A percentile compares a stretch with the other conserved stretches of the same genome.
These are phyloP conservation scores for Nesoenas mayeri DNA, from an alignment of 2,113 vertebrate species.

Conservation along the genomic window DNA sequence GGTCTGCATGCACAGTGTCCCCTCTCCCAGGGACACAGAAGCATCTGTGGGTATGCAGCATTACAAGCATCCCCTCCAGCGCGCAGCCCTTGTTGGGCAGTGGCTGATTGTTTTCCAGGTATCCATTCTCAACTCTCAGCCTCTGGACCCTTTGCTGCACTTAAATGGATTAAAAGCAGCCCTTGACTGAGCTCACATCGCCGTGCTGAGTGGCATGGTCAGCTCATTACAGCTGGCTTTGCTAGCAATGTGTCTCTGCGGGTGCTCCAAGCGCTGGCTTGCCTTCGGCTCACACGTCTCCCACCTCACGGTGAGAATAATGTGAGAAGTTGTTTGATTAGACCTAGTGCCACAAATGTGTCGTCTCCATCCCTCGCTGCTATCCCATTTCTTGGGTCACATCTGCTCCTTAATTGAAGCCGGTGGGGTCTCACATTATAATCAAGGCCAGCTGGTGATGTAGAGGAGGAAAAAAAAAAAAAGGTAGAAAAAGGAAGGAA, in stretches of 20 bases:
- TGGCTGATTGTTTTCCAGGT: not conserved
- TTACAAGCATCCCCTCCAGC: not conserved
- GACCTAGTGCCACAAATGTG: slow-evolving; percentile 29
- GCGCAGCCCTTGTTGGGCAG: not conserved
- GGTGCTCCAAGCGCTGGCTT: slow-evolving; percentile 49
- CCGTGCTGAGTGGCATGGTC: slow-evolving; percentile 1
- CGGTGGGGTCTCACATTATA: not conserved
- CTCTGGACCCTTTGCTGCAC: not conserved
- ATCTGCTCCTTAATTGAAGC: slow-evolving; percentile 58
- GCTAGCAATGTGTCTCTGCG: not conserved
- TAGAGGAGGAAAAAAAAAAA: not conserved
- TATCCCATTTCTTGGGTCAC: slow-evolving; percentile 40
- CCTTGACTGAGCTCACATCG: not conserved
- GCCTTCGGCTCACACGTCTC: slow-evolving; percentile 41
- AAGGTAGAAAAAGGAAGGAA: not conserved
- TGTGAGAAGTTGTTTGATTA: slow-evolving; percentile 65
- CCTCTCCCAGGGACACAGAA: not conserved
- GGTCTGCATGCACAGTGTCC: not conserved
- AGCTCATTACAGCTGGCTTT: slow-evolving; percentile 46
- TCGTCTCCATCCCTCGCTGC: slow-evolving; percentile 48
- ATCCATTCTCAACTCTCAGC: not conserved
- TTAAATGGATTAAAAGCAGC: slow-evolving; percentile 22
- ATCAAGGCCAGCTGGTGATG: slow-evolving; percentile 8
- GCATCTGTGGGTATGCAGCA: rapidly evolving
- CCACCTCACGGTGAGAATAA: slow-evolving; percentile 53